A percentile compares a stretch with the other conserved stretches of the same genome.
Conservation (phyloP, 2,888 invertebrate species). For the Pandemis heparana region DNA sequence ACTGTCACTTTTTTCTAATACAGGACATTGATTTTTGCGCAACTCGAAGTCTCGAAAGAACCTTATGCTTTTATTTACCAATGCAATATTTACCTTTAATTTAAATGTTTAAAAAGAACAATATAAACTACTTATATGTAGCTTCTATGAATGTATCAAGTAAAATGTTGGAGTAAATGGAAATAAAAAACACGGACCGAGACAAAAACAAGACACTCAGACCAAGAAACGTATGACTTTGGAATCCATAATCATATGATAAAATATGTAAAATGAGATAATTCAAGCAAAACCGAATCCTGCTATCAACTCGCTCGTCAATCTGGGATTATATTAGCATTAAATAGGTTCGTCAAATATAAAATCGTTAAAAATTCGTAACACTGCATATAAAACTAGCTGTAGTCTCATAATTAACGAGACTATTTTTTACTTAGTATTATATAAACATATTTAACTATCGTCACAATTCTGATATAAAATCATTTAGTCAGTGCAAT, state of each 20-base stretch:
- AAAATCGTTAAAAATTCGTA: conserved; percentile 35
- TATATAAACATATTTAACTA: conserved; percentile 24
- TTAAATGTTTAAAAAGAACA: no score
- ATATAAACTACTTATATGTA: no score
- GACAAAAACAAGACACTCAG: not conserved
- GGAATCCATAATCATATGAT: not conserved
- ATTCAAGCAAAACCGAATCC: conserved; percentile 4
- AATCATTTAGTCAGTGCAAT: conserved; percentile 7
- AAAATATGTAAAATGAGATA: conserved; percentile 5
- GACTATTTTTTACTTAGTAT: conserved; percentile 28
- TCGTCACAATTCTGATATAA: conserved; percentile 11
- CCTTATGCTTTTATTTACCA: no score
- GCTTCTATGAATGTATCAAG: no score
- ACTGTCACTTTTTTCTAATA: no score
- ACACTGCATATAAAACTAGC: conserved; percentile 40
- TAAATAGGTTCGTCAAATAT: conserved; percentile 21
- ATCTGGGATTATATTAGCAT: conserved; percentile 12
- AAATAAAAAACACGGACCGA: no score
- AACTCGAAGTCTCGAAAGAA: no score
- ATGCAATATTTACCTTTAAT: no score
- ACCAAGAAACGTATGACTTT: not conserved
- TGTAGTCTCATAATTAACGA: conserved; percentile 30
- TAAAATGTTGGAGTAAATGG: no score
- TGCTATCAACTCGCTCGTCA: conserved; percentile 3
- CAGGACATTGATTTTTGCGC: no score